A percentile compares a stretch with the other conserved stretches of the same genome.
These are phyloP conservation scores for Burhinus bistriatus DNA, from an alignment of 2,113 vertebrate species.

Conservation along the genomic window DNA sequence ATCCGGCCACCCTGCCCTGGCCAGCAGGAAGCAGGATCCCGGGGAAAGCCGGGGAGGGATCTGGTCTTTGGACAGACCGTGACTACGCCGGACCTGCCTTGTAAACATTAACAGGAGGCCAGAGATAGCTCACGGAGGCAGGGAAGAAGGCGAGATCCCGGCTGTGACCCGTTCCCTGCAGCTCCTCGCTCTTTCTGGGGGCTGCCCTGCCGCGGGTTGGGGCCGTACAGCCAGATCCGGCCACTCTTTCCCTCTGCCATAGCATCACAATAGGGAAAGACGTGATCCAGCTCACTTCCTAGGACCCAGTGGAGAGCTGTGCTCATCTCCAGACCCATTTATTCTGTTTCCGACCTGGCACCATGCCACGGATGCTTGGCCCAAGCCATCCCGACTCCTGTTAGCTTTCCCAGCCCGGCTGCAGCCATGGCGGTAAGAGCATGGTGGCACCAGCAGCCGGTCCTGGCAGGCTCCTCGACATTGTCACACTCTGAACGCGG, in stretches of 20 bases:
- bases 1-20: neutral
- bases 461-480: slow-evolving; percentile 28
- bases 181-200: neutral
- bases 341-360: neutral
- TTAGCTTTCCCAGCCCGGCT: neutral
- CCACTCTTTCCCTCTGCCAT: fast-evolving
- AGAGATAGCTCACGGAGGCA: fast-evolving
- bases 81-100: neutral
- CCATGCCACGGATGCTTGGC: neutral
- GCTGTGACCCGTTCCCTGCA: fast-evolving
- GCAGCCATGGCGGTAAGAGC: fast-evolving
- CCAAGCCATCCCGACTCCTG: neutral
- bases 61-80: slow-evolving; percentile 26
- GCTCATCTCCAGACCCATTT: neutral
- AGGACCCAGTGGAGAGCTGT: neutral
- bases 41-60: neutral
- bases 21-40: neutral
- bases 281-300: neutral
- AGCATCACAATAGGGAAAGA: neutral
- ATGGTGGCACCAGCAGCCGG: neutral
- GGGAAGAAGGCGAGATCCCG: neutral
- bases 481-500: neutral
- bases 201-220: neutral
- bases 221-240: neutral
- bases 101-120: slow-evolving; percentile 64